phyloP scores from a whole-genome alignment of 1,140 invertebrate species.

The Rhizoglyphus robini region DNA sequence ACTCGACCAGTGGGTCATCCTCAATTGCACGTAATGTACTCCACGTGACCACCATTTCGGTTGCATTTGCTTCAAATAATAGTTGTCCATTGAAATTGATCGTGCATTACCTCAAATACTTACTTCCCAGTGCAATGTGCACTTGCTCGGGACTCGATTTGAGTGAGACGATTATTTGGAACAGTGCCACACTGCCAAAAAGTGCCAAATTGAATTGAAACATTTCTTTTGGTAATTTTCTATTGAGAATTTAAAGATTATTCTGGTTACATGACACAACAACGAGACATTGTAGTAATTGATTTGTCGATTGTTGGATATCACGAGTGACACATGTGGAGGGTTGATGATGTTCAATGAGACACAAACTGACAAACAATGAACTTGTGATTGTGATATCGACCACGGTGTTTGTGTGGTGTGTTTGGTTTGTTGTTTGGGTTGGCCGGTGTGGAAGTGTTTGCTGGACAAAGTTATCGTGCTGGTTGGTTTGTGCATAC shows the following conservation, averaged over 20 bases:
- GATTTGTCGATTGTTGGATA: background rate
- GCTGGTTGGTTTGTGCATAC: too few species aligned
- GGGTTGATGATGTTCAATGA: too few species aligned
- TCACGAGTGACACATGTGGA: background rate
- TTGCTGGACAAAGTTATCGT: too few species aligned
- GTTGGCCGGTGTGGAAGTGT: too few species aligned
- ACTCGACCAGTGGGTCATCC: slow-evolving; percentile 54
- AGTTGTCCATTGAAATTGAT: slow-evolving; percentile 21
- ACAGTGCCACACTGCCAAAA: background rate
- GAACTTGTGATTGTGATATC: too few species aligned
- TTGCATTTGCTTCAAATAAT: slow-evolving; percentile 46
- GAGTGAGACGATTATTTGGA: background rate
- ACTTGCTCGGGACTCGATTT: slow-evolving; percentile 1
- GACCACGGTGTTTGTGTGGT: too few species aligned
- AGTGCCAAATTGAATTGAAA: too few species aligned
- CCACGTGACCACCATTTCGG: slow-evolving; percentile 78
- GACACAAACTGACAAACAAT: too few species aligned
- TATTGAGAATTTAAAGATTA: background rate
- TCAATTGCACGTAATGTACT: slow-evolving; percentile 45
- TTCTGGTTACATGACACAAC: too few species aligned
- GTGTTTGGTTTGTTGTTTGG: too few species aligned
- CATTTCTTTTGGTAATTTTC: background rate
- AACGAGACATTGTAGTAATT: too few species aligned
- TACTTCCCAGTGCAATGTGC: slow-evolving; percentile 20
- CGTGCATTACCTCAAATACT: background rate